Base-by-base conservation (phyloP, 2,888 invertebrate genomes). In the Andrena camellia region DNA sequence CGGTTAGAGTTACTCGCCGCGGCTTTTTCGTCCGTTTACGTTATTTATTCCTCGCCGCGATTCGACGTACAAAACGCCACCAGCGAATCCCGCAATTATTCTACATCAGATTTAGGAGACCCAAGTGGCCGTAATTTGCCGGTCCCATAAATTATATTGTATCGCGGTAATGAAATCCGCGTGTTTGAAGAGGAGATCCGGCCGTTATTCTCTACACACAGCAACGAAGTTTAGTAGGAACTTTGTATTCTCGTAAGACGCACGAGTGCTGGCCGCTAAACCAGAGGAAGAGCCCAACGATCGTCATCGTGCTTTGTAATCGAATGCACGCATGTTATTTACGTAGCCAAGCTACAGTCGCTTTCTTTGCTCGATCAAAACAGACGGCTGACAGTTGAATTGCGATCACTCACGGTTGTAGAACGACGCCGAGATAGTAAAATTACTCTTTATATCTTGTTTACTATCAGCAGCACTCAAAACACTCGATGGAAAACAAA, bases 121-220 rank as follows among this genome's bases (percentile, higher is more conserved):
- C 20, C 23, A 1, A 20, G 20, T 2, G 68, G 5, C 54, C 7
- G 23, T 26, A 8, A 54, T 31, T 57, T 7, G 26, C 26, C 4
- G 57, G 31, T 7, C 26, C 31, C 54, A 23, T 35, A 54, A 57
- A 68, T 68, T 68, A 54, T 42, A 52, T 35, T 35, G 23, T 35
- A 33, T 54, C 57, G 35, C 54, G 54, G 54, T 54, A 68, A 68
- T 57, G 17, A 57, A 33, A 17, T 31, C 33, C 1, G 54, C 54
- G 54, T 23, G 52, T 52, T 54, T 33, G 60, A 13, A 26, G 6
- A 13, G 29, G 33, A 33, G 31, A n/a, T 0, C 54, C 8, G 8
- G 20, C 23, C 54, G 54, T 54, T 20, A 20, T 42, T 42, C 42
- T 42, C 23, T 23, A 4, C 7, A 1, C 0, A 13, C 54, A 2